Conservation (phyloP, 1,140 invertebrate genomes). For the Bradysia coprophila region DNA sequence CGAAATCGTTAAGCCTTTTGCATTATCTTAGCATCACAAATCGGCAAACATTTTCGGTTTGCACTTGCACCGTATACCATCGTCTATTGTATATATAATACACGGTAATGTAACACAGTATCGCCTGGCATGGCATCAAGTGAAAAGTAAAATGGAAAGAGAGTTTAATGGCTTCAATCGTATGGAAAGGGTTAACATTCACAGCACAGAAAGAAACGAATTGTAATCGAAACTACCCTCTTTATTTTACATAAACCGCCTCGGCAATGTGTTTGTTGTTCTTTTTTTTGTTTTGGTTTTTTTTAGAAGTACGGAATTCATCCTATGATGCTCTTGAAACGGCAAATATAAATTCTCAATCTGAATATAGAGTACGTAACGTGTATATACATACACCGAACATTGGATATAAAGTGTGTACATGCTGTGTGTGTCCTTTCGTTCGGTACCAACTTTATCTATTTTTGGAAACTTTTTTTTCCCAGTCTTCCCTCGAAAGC, state of each 20-base stretch:
- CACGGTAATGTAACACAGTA: not conserved
- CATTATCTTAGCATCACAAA: not conserved
- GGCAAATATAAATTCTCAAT: no score
- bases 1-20: not conserved
- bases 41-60: not conserved
- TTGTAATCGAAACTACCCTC: not conserved
- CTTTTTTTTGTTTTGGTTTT: not conserved
- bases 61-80: not conserved
- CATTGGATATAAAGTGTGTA: not conserved
- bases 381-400: not conserved
- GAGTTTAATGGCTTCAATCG: no score
- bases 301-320: not conserved
- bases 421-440: not conserved
- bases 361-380: not conserved
- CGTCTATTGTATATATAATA: not conserved
- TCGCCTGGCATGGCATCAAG: no score
- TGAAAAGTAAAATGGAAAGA: no score
- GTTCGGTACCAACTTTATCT: not conserved
- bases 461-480: not conserved
- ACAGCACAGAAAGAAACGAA: not conserved
- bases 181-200: not conserved
- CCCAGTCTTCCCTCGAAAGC: no score
- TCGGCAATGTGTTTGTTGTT: not conserved
- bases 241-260: not conserved
- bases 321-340: no score